phyloP scores from a whole-genome alignment of 2,888 invertebrate species.

The Caradrina kadenii region DNA sequence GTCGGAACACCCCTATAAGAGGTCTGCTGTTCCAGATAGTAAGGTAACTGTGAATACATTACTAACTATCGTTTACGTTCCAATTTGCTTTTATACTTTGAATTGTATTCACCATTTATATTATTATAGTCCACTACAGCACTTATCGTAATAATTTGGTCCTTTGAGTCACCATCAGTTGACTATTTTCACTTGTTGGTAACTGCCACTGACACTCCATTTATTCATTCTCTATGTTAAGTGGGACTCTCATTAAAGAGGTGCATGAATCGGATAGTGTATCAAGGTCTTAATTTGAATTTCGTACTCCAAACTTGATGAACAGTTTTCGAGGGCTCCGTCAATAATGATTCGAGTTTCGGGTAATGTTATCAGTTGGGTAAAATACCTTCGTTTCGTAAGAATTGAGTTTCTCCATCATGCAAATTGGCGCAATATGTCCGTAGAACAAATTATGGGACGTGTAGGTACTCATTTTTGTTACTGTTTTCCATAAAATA shows the following conservation, averaged over 20 bases:
- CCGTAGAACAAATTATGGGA: slow-evolving; percentile 1
- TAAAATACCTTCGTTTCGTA: slow-evolving; percentile 51
- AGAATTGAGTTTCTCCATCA: slow-evolving; percentile 17
- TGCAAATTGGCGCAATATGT: slow-evolving; percentile 25
- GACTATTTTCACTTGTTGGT: not conserved
- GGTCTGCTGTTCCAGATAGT: not conserved
- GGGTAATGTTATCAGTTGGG: slow-evolving; percentile 10
- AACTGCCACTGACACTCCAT: slow-evolving; percentile 24
- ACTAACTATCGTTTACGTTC: not conserved
- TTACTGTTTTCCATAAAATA: not conserved
- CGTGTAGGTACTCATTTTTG: not conserved
- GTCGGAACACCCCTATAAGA: slow-evolving; percentile 3
- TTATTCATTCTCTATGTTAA: slow-evolving; percentile 34
- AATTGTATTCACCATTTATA: too few species aligned
- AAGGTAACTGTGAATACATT: not conserved
- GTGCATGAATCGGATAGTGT: slow-evolving; percentile 72
- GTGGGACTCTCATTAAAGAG: slow-evolving; percentile 49
- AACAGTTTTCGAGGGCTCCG: slow-evolving; percentile 69
- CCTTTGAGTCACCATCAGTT: not conserved
- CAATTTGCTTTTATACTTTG: not conserved
- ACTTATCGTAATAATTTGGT: too few species aligned
- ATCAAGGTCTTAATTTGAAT: slow-evolving; percentile 76
- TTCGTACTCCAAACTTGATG: slow-evolving; percentile 67
- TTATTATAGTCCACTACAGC: too few species aligned
- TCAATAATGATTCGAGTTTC: slow-evolving; percentile 60